Percentiles rank a stretch among this genome's conserved stretches.
These are phyloP conservation scores for Onychomys arenicola DNA, from an alignment of 2,797 vertebrate genomes.

Conservation along the genomic window DNA sequence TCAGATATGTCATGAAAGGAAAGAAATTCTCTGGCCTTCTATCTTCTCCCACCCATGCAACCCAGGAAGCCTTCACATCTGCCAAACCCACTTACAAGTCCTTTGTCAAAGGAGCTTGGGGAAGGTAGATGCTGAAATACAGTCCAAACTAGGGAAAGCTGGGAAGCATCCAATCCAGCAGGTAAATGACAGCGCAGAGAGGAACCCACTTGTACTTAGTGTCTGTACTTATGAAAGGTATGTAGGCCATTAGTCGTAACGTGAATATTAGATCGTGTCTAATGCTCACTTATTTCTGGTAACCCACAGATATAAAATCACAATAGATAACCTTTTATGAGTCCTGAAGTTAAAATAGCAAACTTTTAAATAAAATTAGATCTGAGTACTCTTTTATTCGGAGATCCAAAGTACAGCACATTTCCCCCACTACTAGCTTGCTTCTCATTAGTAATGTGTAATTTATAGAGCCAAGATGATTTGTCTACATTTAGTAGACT, in stretches of 20 bases:
- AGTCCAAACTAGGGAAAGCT: not conserved
- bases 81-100: not conserved
- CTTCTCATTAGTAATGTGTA: slow-evolving; percentile 51
- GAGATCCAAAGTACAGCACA: not conserved
- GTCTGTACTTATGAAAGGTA: not conserved
- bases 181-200: not conserved
- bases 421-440: not conserved
- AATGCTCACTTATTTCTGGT: slow-evolving; percentile 34
- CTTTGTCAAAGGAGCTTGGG: not conserved
- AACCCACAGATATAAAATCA: not conserved
- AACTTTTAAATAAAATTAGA: slow-evolving; percentile 45
- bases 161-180: not conserved
- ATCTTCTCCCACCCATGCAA: not conserved
- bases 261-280: not conserved
- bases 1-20: not conserved
- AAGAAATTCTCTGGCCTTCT: not conserved
- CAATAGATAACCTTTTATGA: not conserved
- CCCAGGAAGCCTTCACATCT: not conserved
- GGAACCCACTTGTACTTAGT: not conserved
- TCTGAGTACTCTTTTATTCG: slow-evolving; percentile 22
- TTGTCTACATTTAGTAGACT: slow-evolving; percentile 52
- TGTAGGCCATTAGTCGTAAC: not conserved
- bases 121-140: not conserved
- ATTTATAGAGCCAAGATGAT: slow-evolving; percentile 13
- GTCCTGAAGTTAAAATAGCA: not conserved